A percentile compares a stretch with the other conserved stretches of the same genome.
These are phyloP conservation scores for Campoplex capitator DNA, from an alignment of 2,888 invertebrate genomes.

Conservation along the genomic window DNA sequence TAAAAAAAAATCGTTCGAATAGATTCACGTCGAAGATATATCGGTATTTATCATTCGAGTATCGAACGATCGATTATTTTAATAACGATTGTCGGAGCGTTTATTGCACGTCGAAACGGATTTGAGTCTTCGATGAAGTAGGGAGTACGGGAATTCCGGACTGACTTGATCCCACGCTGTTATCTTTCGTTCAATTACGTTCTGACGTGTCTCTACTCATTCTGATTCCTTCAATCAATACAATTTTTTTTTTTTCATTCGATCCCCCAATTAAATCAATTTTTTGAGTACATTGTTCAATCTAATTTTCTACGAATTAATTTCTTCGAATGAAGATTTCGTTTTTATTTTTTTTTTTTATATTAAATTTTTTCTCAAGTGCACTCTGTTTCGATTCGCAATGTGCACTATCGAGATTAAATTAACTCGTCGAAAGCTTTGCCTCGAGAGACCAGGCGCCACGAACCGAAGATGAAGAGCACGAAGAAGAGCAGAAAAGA, in stretches of 20 bases:
- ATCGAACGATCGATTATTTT: not conserved
- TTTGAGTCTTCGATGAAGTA: not conserved
- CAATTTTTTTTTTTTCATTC: not conserved
- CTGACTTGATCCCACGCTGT: not conserved
- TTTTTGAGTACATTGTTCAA: not conserved
- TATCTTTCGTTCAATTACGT: not conserved
- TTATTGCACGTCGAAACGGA: not conserved
- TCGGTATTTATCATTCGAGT: not conserved
- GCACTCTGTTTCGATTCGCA: constrained; percentile 59
- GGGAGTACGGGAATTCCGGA: not conserved
- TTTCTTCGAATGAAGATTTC: not conserved
- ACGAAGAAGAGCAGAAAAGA: constrained; percentile 39
- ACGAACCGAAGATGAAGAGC: constrained; percentile 31
- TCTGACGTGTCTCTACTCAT: not conserved
- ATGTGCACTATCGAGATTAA: constrained; percentile 65
- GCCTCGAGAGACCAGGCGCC: constrained; percentile 51
- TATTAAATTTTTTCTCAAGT: constrained; percentile 24
- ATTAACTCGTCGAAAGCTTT: constrained; percentile 64
- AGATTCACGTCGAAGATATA: not conserved
- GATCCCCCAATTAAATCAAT: not conserved
- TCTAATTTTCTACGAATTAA: not conserved
- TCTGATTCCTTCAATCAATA: not conserved
- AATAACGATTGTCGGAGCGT: not conserved
- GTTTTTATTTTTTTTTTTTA: not conserved
- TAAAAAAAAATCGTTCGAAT: not conserved